Conservation (phyloP, 2,888 invertebrate genomes). For the Drosophila meridionalis region DNA sequence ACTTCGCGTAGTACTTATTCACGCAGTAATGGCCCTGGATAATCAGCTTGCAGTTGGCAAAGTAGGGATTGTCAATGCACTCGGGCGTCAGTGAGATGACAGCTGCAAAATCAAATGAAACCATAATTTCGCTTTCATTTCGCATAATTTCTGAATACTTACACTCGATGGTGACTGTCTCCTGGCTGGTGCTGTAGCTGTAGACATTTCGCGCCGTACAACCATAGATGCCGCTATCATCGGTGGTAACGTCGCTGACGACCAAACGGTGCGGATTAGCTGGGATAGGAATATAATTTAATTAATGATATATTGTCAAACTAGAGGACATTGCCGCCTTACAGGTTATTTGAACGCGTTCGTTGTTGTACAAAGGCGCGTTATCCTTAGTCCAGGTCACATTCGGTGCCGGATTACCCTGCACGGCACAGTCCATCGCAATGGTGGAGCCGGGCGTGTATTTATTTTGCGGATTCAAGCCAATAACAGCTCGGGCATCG, state of each 20-base stretch:
- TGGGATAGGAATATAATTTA: slow-evolving; percentile 35
- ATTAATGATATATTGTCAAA: background rate
- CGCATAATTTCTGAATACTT: slow-evolving; percentile 62
- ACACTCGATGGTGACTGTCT: slow-evolving; percentile 92
- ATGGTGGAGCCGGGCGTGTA: slow-evolving; percentile 89
- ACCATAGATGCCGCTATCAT: slow-evolving; percentile 92
- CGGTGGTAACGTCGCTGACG: slow-evolving; percentile 87
- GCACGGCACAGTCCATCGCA: slow-evolving; percentile 90
- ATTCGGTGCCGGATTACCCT: slow-evolving; percentile 91
- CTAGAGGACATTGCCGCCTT: slow-evolving; percentile 45
- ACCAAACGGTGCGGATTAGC: slow-evolving; percentile 90
- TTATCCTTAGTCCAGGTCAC: slow-evolving; percentile 94
- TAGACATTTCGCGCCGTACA: slow-evolving; percentile 93
- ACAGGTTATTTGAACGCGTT: slow-evolving; percentile 89
- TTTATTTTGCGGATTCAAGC: slow-evolving; percentile 84
- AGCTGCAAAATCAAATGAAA: slow-evolving; percentile 62
- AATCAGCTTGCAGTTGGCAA: slow-evolving; percentile 95
- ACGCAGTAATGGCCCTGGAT: slow-evolving; percentile 93
- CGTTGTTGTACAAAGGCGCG: slow-evolving; percentile 86
- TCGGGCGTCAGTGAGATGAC: slow-evolving; percentile 89
- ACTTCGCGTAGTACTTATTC: slow-evolving; percentile 96
- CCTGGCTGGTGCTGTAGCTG: slow-evolving; percentile 88
- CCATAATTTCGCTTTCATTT: too few relatives aligned
- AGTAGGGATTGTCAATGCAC: slow-evolving; percentile 94
- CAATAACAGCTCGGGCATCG: slow-evolving; percentile 88